Conservation (phyloP, 2,888 invertebrate genomes). For the Griposia aprilina region DNA sequence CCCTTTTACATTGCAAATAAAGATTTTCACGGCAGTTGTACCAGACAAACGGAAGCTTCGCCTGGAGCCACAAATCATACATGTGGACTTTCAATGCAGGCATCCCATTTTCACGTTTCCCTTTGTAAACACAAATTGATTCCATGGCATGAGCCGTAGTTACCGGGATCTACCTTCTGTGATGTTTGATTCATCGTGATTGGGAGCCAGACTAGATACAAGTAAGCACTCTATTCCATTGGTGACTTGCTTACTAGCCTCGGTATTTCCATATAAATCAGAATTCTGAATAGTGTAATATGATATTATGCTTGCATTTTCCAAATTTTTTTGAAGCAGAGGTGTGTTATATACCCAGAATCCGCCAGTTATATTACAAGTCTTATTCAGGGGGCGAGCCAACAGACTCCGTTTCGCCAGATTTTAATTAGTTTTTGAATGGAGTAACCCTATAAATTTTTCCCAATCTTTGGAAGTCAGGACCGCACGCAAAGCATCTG, state of each 20-base stretch:
- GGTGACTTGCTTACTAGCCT: slow-evolving; percentile 1
- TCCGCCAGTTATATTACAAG: neutral
- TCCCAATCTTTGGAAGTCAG: neutral
- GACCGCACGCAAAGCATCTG: neutral
- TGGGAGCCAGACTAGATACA: neutral
- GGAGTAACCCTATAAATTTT: neutral
- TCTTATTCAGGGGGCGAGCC: neutral
- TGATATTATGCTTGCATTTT: neutral
- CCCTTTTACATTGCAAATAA: slow-evolving; percentile 50
- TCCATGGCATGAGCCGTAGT: slow-evolving; percentile 17
- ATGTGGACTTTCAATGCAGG: slow-evolving; percentile 20
- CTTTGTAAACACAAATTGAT: slow-evolving; percentile 43
- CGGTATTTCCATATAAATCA: neutral
- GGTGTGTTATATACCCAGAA: neutral
- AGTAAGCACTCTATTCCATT: neutral
- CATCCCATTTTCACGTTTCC: slow-evolving; percentile 26
- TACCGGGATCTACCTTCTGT: neutral
- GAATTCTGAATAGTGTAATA: neutral
- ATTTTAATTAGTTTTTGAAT: neutral
- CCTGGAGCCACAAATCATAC: slow-evolving; percentile 30
- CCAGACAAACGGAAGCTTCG: slow-evolving; percentile 27
- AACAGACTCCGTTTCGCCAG: neutral
- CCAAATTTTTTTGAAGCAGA: neutral
- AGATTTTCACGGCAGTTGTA: slow-evolving; percentile 28
- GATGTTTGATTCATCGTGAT: slow-evolving; percentile 31